A percentile compares a stretch with the other conserved stretches of the same genome.
Conservation (phyloP, 2,888 invertebrate species). For the Escarpia spicata region DNA sequence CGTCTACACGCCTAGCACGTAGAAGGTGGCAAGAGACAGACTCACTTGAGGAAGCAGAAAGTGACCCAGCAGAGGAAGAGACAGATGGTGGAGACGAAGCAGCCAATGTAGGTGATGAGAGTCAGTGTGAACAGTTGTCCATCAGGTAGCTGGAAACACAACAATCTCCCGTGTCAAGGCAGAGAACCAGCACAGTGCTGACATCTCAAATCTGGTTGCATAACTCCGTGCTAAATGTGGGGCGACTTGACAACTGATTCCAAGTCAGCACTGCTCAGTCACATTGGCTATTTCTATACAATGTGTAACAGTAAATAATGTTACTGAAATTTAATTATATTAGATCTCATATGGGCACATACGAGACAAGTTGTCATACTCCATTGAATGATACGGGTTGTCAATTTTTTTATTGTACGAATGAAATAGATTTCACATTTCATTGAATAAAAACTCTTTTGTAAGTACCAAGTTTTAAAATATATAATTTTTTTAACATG, state of each 20-base stretch:
- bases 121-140: constrained; percentile 67
- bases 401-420: neutral
- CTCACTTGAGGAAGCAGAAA: constrained; percentile 83
- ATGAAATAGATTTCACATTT: neutral
- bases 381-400: neutral
- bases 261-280: neutral
- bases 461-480: too few species aligned
- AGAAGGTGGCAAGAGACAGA: neutral
- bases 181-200: neutral
- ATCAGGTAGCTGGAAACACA: constrained; percentile 45
- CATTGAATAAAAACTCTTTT: neutral
- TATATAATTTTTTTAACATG: too few species aligned
- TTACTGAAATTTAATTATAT: neutral
- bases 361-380: neutral
- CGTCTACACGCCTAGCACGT: neutral
- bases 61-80: constrained; percentile 81
- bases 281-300: neutral
- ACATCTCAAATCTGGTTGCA: neutral
- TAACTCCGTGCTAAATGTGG: neutral
- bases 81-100: constrained; percentile 83
- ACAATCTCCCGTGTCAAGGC: neutral
- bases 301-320: neutral
- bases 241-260: neutral
- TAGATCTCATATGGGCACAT: neutral
- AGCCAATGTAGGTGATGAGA: constrained; percentile 83